phyloP scores from a whole-genome alignment of 2,797 vertebrate species.

The Helarctos malayanus region DNA sequence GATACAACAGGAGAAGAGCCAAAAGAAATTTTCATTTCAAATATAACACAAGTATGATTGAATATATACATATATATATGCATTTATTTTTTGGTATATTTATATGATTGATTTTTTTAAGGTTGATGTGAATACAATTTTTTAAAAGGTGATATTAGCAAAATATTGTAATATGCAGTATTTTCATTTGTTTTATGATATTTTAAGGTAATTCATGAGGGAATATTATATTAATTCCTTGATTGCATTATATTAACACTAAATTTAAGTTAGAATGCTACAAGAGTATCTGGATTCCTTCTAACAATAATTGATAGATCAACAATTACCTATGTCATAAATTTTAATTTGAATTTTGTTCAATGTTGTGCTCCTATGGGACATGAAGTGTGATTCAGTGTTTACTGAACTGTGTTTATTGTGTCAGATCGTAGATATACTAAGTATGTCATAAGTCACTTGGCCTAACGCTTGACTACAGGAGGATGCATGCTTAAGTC shows the following conservation, averaged over 20 bases:
- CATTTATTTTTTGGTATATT: neutral
- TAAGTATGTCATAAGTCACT: neutral
- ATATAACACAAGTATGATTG: constrained; percentile 94
- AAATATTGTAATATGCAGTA: neutral
- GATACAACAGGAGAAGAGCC: constrained; percentile 98
- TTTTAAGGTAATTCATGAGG: constrained; percentile 33
- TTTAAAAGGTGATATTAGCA: constrained; percentile 22
- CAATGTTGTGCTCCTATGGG: neutral
- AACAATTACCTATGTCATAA: constrained; percentile 1
- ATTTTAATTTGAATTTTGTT: constrained; percentile 57
- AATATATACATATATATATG: neutral
- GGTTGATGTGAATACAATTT: neutral
- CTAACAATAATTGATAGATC: neutral
- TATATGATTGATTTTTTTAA: neutral
- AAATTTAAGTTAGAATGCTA: constrained; percentile 37
- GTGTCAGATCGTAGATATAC: neutral
- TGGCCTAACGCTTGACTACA: neutral
- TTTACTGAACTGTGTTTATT: neutral
- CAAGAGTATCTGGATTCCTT: neutral
- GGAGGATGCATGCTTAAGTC: neutral
- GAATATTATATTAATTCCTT: constrained; percentile 30
- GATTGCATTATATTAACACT: neutral
- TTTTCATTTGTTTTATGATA: neutral
- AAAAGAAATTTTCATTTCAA: constrained; percentile 98
- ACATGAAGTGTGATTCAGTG: neutral